Conservation (phyloP, 2,888 invertebrate species). For the Phymatocera aterrima region DNA sequence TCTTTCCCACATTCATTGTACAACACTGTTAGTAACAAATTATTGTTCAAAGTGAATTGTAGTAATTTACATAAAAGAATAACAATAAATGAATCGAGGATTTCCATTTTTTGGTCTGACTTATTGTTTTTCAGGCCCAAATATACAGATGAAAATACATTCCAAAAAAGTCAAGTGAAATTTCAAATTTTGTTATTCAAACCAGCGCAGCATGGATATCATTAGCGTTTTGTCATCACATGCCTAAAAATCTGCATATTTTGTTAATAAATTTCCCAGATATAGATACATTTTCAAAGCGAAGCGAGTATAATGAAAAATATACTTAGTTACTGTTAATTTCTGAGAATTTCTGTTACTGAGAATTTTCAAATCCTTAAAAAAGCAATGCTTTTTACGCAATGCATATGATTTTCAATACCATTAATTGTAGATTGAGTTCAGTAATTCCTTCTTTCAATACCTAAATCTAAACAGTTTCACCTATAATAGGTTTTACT, state of each 20-base stretch:
- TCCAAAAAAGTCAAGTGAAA: constrained; percentile 43
- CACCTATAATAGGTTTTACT: not conserved
- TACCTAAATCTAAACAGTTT: not conserved
- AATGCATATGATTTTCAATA: too few species aligned
- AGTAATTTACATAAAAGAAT: too few species aligned
- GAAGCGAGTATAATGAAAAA: not conserved
- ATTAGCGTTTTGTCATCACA: too few species aligned
- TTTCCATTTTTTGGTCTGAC: too few species aligned
- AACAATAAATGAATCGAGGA: too few species aligned
- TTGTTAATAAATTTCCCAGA: not conserved
- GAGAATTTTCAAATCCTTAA: too few species aligned
- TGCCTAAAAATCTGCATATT: not conserved
- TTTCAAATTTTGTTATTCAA: not conserved
- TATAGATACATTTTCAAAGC: not conserved
- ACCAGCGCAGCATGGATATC: too few species aligned
- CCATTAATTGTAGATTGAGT: not conserved
- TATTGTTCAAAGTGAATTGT: too few species aligned
- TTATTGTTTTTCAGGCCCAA: too few species aligned
- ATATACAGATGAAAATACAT: not conserved
- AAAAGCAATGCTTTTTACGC: not conserved
- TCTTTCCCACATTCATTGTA: too few species aligned
- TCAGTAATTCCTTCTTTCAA: not conserved
- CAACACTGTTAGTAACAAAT: too few species aligned
- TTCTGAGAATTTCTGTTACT: too few species aligned
- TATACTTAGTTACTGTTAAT: not conserved